phyloP scores from a whole-genome alignment of 2,113 vertebrate species.

The Rattus rattus region DNA sequence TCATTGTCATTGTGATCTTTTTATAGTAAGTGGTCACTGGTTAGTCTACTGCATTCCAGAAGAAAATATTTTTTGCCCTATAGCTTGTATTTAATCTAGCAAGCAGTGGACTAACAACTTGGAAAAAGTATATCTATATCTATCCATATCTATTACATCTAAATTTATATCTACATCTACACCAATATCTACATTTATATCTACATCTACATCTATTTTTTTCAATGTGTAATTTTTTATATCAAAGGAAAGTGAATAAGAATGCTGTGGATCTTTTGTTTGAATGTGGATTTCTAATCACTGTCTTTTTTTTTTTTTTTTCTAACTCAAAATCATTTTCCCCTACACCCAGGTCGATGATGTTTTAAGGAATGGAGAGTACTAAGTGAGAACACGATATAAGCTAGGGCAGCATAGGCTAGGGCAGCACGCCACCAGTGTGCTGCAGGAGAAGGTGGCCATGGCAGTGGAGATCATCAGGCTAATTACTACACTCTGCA shows the following conservation, averaged over 20 bases:
- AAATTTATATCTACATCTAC: too few relatives aligned
- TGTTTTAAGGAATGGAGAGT: background rate
- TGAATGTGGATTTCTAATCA: background rate
- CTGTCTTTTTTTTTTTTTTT: conserved; percentile 1
- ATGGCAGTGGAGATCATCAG: background rate
- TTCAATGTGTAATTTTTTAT: conserved; percentile 44
- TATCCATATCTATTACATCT: too few relatives aligned
- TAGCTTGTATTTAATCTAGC: conserved; percentile 23
- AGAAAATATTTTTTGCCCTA: background rate
- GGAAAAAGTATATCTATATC: background rate
- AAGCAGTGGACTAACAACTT: background rate
- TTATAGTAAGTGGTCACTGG: conserved; percentile 13
- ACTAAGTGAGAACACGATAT: background rate
- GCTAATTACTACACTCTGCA: background rate
- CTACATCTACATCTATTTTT: background rate
- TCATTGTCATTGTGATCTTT: background rate
- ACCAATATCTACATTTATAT: background rate
- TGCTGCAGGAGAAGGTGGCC: background rate
- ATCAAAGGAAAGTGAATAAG: background rate
- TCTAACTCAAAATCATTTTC: background rate
- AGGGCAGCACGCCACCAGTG: background rate
- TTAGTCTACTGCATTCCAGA: conserved; percentile 15
- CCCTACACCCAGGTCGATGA: background rate
- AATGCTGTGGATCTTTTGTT: background rate
- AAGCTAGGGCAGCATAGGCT: background rate